Base-by-base conservation (phyloP, 2,888 invertebrate genomes). In the Portevinia maculata region DNA sequence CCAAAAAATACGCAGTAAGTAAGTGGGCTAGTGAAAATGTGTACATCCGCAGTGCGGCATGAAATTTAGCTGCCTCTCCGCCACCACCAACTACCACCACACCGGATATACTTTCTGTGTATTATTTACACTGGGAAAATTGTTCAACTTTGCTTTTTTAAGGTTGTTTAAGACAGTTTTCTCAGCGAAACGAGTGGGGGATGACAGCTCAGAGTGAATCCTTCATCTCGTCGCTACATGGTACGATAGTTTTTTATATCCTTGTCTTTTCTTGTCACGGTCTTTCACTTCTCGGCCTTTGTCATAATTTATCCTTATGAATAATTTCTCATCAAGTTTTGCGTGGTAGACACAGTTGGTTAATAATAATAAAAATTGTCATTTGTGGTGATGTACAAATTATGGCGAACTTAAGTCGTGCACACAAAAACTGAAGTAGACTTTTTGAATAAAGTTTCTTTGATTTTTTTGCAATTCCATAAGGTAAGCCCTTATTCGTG, bases 1-100 rank as follows among this genome's bases (percentile, higher is more conserved):
- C 48, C n/a, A 28, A 28, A 48, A 13, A 48, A 48, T 48, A 48
- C 48, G 48, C 48, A 48, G 48, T 24, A 13, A 48, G 24, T 48
- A 24, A 28, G 24, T 24, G 48, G 28, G 24, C 24, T 48, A n/a
- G n/a, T n/a, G 7, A 13, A 48, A 48, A 28, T 32, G 15, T 32
- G n/a, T 52, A 52, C 52, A 52, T 52, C 52, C 52, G 52, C 52
- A 52, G 30, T 52, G 52, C 52, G 52, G 32, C 52, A 32, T 17
- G 32, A 17, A 52, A 5, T 50, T 28, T 50, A 11, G n/a, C 2
- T 8, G 19, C 32, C 17, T 17, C 32, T 21, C 21, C 24, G 24
- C 24, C 24, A 11, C 19, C n/a, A 21, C 21, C 19, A 21, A 46
- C 34, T 9, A 34, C 34, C 19, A 39, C 13, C 39, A 11, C 44